A percentile compares a stretch with the other conserved stretches of the same genome.
These are phyloP conservation scores for Lagopus muta DNA, from an alignment of 2,113 vertebrate species.

Conservation along the genomic window DNA sequence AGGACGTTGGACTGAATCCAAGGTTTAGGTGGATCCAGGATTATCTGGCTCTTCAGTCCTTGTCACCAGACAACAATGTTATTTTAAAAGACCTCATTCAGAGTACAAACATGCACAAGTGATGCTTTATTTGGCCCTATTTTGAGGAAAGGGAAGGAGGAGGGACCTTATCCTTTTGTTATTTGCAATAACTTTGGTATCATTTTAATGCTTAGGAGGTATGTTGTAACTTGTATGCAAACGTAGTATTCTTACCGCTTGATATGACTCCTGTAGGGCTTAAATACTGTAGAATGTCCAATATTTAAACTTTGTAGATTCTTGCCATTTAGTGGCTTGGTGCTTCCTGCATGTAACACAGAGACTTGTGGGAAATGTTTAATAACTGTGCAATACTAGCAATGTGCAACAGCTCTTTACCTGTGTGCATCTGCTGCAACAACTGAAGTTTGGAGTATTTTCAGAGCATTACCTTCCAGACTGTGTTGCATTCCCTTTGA, in stretches of 20 bases:
- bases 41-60: constrained; percentile 54
- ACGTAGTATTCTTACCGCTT: background rate
- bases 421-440: background rate
- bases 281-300: background rate
- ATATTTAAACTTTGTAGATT: background rate
- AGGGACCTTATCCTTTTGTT: background rate
- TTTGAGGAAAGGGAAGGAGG: background rate
- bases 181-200: background rate
- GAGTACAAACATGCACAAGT: background rate
- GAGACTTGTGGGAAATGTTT: background rate
- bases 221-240: background rate
- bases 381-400: background rate
- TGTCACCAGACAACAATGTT: constrained; percentile 34
- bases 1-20: constrained; percentile 53
- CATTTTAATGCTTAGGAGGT: background rate
- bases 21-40: constrained; percentile 60
- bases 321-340: background rate
- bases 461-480: background rate
- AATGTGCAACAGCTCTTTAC: background rate
- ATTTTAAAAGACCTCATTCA: constrained; percentile 46
- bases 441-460: background rate
- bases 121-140: background rate
- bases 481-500: background rate
- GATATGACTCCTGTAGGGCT: background rate
- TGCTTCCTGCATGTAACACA: background rate